Base-by-base conservation (phyloP, 2,113 vertebrate genomes). In the Epinephelus cyanopodus region DNA sequence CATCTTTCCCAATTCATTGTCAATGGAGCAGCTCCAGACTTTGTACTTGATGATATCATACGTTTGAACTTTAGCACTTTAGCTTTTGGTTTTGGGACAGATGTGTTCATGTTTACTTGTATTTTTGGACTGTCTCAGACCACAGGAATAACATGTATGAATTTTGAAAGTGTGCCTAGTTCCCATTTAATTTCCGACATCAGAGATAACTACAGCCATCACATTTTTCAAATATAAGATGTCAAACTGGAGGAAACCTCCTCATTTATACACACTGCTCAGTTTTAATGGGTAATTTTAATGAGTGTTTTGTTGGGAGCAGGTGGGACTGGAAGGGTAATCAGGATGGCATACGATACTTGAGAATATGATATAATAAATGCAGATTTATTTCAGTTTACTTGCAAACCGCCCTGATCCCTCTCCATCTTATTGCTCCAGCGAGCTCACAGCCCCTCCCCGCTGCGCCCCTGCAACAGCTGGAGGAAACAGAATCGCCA, bases 401-500 rank as follows among this genome's bases (percentile, higher is more conserved):
- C 47, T 76, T 62, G 19, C 67, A 65, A 54, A 33, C 42, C 57
- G 50, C 23, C 37, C 57, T 57, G 77, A 81, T 69, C 47, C 42
- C 13, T 86, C 21, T 72, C 29, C 11, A 8, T 82, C 58, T 78
- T 33, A 74, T 29, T 76, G 15, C 58, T 48, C 62, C 96, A 98
- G 94, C 92, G 92, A 83, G 83, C 90, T 82, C 4, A 87, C 45
- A 89, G 96, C 85, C 87, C 93, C 74, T 91, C 94, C 79, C 94
- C 95, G 23, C 88, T 97, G 87, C 97, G 96, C 87, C 95, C 97
- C 50, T 95, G 96, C 92, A 96, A 93, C 87, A 86, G 87, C n/a
- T 99, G 97, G 97, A 95, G 89, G 88, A 99, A 97, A 92, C 97
- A 97, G 87, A 96, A 96, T 89, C 97, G 96, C 90, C 97, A 95